phyloP scores from a whole-genome alignment of 2,888 invertebrate genomes.

The Pseudeuparius sepicola region DNA sequence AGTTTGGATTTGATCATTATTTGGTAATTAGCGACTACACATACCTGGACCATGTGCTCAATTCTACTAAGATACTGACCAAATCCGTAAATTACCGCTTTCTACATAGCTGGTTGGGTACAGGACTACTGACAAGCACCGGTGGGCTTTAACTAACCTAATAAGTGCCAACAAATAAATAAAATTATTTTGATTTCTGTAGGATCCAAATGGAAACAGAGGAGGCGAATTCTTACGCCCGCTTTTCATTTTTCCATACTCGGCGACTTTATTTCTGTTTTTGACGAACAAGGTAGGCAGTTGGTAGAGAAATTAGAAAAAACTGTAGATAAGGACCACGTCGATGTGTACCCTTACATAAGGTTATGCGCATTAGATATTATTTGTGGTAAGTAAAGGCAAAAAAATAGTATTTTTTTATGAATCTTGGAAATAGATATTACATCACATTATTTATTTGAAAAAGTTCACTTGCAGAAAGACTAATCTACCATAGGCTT shows the following conservation, averaged over 20 bases:
- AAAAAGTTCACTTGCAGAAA: slow-evolving; percentile 1
- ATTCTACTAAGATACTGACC: slow-evolving; percentile 28
- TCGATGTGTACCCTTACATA: slow-evolving; percentile 53
- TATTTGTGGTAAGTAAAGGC: slow-evolving; percentile 44
- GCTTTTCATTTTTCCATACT: slow-evolving; percentile 71
- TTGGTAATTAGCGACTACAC: no score
- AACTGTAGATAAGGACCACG: slow-evolving; percentile 35
- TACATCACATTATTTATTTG: neutral
- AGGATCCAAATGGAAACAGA: slow-evolving; percentile 52
- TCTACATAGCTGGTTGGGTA: slow-evolving; percentile 34
- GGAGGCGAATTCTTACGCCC: slow-evolving; percentile 63
- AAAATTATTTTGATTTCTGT: no score
- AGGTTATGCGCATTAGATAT: slow-evolving; percentile 51
- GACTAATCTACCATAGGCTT: no score
- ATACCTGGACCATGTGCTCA: slow-evolving; percentile 31
- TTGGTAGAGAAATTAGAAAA: slow-evolving; percentile 45
- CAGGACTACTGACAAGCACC: slow-evolving; percentile 34
- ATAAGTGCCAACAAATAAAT: no score
- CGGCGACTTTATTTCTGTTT: slow-evolving; percentile 58
- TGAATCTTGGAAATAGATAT: slow-evolving; percentile 1
- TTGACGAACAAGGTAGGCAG: slow-evolving; percentile 51
- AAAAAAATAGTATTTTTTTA: slow-evolving; percentile 4
- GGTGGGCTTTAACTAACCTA: slow-evolving; percentile 28
- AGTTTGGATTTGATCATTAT: no score
- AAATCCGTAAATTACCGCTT: slow-evolving; percentile 33